Conservation (phyloP, 2,113 vertebrate genomes). For the Myrmophylax atrothorax region DNA sequence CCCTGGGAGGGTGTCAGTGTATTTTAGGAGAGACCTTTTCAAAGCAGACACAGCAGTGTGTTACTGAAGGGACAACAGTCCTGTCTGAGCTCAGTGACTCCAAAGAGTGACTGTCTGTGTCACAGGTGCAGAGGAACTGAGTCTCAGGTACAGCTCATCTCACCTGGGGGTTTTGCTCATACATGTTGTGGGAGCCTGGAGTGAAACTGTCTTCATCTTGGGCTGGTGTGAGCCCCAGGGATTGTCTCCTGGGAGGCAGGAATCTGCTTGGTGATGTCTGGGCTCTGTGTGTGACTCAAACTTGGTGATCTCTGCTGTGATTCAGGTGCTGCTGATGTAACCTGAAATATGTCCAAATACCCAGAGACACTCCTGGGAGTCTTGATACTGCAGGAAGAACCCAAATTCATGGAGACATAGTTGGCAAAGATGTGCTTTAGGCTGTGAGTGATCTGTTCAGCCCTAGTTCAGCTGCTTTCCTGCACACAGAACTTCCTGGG, state of each 20-base stretch:
- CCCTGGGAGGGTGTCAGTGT: neutral
- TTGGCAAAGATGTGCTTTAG: neutral
- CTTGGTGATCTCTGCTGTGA: neutral
- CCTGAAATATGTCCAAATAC: neutral
- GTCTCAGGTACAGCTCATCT: neutral
- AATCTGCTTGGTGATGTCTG: neutral
- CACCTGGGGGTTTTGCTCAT: neutral
- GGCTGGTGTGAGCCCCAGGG: neutral
- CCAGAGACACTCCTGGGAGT: neutral
- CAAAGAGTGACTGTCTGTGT: neutral
- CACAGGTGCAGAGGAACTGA: neutral
- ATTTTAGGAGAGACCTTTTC: neutral
- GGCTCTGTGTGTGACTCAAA: neutral
- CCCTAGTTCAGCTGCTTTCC: neutral
- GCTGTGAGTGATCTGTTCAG: neutral
- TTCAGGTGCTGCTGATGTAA: neutral
- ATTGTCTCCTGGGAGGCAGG: neutral
- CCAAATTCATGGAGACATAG: rapidly evolving
- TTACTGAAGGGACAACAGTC: neutral
- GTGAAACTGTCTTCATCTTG: neutral
- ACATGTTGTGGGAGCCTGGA: neutral
- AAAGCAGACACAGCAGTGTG: neutral
- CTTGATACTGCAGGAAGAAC: neutral
- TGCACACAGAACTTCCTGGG: neutral
- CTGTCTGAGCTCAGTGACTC: neutral